Base-by-base conservation (phyloP, 2,113 vertebrate species). In the Phainopepla nitens region DNA sequence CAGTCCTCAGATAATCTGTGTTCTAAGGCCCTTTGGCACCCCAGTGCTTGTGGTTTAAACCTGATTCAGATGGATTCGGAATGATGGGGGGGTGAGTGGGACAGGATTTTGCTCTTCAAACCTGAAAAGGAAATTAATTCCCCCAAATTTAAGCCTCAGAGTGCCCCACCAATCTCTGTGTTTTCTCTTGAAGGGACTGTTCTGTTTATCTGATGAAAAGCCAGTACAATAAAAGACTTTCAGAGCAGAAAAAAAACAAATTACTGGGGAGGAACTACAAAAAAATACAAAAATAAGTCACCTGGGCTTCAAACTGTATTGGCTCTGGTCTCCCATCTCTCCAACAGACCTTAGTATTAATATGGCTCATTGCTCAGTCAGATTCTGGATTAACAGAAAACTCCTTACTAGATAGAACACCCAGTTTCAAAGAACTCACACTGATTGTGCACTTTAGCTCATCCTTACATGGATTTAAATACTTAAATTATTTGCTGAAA, bases 41-140 rank as follows among this genome's bases (percentile, higher is more conserved):
- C 4, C 8, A 14, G 8, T 10, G 8, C 33, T 82, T 66, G 8
- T 17, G 18, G 29, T 71, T 65, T 51, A 23, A 57, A 45, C n/a
- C 56, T 23, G 42, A 73, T 33, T 41, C 42, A 29, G 25, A 39
- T 0, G 51, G 13, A 51, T 8, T n/a, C 9, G 4, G 15, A 50
- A n/a, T n/a, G 14, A 20, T 11, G 27, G 23, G 39, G 14, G 33
- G 5, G 1, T 29, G 7, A 36, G 44, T 1, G 11, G 31, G 13
- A 14, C 1, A 12, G 21, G 24, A 44, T 61, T 87, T 33, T 89
- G 11, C 41, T 65, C 68, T 80, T 71, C 23, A 87, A 75, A 47
- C 8, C 7, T 42, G 44, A 75, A 47, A 81, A 75, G 12, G 15
- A 83, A 61, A 49, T n/a, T 7, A 49, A 69, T 81, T 69, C 3